These are phyloP conservation scores for Trochalopteron elliotii DNA, from an alignment of 2,113 vertebrate species.

Conservation along the genomic window DNA sequence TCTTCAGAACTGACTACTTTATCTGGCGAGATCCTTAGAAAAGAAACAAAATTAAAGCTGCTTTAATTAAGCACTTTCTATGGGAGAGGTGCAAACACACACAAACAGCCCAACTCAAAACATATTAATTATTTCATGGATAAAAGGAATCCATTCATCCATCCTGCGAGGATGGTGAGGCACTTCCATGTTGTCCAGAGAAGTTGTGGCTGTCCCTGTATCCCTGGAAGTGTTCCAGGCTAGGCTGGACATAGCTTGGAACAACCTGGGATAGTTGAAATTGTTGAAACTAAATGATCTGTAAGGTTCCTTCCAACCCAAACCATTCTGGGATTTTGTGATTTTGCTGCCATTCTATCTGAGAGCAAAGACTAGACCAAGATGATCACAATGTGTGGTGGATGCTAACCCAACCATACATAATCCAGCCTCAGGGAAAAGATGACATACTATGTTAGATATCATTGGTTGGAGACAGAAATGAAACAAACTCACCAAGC, in stretches of 20 bases:
- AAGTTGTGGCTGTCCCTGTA: not conserved
- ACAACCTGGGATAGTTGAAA: not conserved
- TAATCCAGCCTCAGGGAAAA: not conserved
- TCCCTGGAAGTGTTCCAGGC: not conserved
- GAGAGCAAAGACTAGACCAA: not conserved
- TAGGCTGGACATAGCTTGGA: fast-evolving
- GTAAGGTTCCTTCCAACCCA: not conserved
- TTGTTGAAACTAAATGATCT: not conserved
- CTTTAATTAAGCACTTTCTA: not conserved
- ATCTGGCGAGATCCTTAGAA: not conserved
- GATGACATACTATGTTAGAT: not conserved
- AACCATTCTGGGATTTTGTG: not conserved
- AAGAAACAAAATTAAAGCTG: not conserved
- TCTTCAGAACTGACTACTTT: not conserved
- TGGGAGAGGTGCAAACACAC: not conserved
- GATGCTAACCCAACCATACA: not conserved
- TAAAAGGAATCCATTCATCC: too few species aligned
- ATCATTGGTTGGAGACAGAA: not conserved
- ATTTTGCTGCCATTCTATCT: not conserved
- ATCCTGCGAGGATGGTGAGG: not conserved
- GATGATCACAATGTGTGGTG: not conserved
- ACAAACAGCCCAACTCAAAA: not conserved
- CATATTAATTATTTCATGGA: fast-evolving
- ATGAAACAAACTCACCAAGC: not conserved
- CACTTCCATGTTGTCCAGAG: not conserved